Evolutionary conservation across 1,140 invertebrate species (phyloP).

Genomic region (Drosophila triauraria): DNA sequence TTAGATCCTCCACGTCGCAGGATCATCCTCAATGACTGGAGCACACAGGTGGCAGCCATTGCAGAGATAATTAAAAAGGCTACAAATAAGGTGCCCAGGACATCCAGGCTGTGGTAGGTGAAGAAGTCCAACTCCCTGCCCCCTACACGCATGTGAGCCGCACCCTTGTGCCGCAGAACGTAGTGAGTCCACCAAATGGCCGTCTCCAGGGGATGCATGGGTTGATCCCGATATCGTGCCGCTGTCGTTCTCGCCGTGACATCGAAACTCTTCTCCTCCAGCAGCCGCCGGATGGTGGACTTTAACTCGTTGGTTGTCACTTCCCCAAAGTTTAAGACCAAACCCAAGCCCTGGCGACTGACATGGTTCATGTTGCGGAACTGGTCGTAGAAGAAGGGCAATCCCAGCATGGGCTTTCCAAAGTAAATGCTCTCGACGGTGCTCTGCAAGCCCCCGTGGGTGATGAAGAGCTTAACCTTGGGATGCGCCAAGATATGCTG

Average conservation of each 20-base stretch:
- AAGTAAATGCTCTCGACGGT: slow-evolving; percentile 85
- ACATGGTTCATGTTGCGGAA: slow-evolving; percentile 52
- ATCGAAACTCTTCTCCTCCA: slow-evolving; percentile 35
- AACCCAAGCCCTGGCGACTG: slow-evolving; percentile 86
- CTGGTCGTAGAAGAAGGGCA: slow-evolving; percentile 63
- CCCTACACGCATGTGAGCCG: slow-evolving; percentile 84
- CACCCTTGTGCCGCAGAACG: slow-evolving; percentile 81
- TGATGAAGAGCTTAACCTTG: slow-evolving; percentile 86
- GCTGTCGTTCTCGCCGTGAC: slow-evolving; percentile 76
- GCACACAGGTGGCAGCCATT: neutral
- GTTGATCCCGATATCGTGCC: slow-evolving; percentile 86
- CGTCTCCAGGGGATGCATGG: slow-evolving; percentile 86
- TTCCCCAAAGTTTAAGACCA: slow-evolving; percentile 31
- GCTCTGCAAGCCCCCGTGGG: slow-evolving; percentile 86
- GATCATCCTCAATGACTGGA: neutral
- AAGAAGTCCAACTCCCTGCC: slow-evolving; percentile 57
- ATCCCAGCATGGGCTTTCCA: slow-evolving; percentile 52
- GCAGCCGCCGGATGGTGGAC: slow-evolving; percentile 13
- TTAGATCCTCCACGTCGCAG: neutral
- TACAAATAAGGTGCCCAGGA: slow-evolving; percentile 13
- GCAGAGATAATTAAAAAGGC: neutral
- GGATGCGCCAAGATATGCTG: slow-evolving; percentile 85
- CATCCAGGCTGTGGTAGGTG: slow-evolving; percentile 55
- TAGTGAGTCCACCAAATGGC: slow-evolving; percentile 89
- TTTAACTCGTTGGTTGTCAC: slow-evolving; percentile 20